These are phyloP conservation scores for Rhyzopertha dominica DNA, from an alignment of 1,140 invertebrate genomes.

Conservation along the genomic window DNA sequence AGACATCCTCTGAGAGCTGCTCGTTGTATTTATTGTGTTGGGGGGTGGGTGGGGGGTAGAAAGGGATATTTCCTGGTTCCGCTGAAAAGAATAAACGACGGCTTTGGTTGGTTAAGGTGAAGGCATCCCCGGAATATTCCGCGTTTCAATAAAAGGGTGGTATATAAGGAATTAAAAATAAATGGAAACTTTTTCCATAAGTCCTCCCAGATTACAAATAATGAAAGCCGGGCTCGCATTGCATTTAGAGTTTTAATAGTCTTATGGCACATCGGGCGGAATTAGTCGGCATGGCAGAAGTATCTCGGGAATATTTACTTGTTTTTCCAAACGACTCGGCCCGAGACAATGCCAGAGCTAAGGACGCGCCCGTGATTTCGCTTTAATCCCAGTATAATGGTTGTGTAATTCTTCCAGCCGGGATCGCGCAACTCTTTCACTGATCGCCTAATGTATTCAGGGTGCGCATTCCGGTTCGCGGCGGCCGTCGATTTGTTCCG, in stretches of 20 bases:
- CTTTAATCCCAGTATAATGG: conserved; percentile 46
- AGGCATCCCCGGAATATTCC: too few relatives aligned
- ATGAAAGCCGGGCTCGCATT: conserved; percentile 40
- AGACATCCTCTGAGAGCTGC: too few relatives aligned
- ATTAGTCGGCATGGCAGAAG: conserved; percentile 38
- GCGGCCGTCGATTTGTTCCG: conserved; percentile 39
- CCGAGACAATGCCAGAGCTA: conserved; percentile 42
- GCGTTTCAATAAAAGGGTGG: conserved; percentile 44
- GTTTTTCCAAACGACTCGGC: conserved; percentile 46
- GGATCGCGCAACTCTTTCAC: conserved; percentile 30
- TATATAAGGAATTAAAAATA: conserved; percentile 45
- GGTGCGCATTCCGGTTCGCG: conserved; percentile 21
- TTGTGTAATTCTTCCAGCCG: conserved; percentile 40
- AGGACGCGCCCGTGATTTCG: conserved; percentile 42
- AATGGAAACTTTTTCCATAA: conserved; percentile 44
- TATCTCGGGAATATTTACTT: conserved; percentile 44
- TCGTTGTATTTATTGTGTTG: too few relatives aligned
- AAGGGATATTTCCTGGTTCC: too few relatives aligned
- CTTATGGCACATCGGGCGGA: conserved; percentile 40
- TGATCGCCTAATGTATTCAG: conserved; percentile 35
- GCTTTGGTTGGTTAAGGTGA: too few relatives aligned
- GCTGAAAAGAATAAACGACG: too few relatives aligned
- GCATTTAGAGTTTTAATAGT: conserved; percentile 44
- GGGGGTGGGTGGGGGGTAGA: too few relatives aligned
- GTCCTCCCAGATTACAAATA: conserved; percentile 42